phyloP scores from a whole-genome alignment of 2,797 vertebrate genomes.

The Coilia nasus region DNA sequence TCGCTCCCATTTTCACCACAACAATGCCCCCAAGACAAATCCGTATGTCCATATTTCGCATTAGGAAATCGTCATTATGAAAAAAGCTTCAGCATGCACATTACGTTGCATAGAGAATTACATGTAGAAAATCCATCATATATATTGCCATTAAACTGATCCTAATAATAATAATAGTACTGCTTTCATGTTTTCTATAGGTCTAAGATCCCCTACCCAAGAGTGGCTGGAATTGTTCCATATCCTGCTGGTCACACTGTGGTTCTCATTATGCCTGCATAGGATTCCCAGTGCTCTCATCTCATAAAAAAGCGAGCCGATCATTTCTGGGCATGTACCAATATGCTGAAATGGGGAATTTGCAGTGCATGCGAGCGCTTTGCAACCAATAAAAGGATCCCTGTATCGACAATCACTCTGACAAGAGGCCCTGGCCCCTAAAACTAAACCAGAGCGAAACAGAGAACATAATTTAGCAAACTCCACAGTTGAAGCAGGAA shows the following conservation, averaged over 20 bases:
- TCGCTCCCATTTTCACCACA: background rate
- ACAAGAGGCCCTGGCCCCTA: background rate
- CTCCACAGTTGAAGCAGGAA: no score
- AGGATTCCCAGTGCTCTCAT: background rate
- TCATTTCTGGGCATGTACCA: background rate
- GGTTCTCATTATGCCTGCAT: background rate
- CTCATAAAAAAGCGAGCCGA: background rate
- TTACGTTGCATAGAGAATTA: background rate
- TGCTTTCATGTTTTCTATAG: background rate
- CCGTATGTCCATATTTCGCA: background rate
- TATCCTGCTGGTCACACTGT: background rate
- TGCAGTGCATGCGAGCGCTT: background rate
- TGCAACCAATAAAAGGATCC: background rate
- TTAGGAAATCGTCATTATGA: no score
- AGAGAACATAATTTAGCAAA: conserved; percentile 32
- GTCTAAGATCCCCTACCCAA: background rate
- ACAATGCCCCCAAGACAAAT: background rate
- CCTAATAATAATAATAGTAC: background rate
- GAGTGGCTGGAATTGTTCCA: background rate
- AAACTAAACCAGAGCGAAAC: no score
- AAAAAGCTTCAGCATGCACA: background rate
- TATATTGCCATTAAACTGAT: background rate
- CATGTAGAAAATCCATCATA: background rate
- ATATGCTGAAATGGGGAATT: background rate
- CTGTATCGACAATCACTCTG: background rate